A percentile compares a stretch with the other conserved stretches of the same genome.
These are phyloP conservation scores for Parotocinclus haroldoi DNA, from an alignment of 2,797 vertebrate species.

Conservation along the genomic window DNA sequence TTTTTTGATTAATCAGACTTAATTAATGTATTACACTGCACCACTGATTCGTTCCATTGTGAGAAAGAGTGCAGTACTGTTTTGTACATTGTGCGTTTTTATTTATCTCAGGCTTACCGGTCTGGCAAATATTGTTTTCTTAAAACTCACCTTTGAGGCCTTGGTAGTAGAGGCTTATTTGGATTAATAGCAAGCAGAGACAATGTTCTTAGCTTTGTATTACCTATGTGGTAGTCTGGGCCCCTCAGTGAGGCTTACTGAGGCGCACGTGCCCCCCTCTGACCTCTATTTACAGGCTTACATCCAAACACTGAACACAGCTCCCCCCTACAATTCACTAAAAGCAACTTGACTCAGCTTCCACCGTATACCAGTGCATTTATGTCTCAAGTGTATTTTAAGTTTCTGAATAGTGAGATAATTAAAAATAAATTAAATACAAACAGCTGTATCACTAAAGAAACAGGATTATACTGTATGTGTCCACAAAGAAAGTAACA, in stretches of 20 bases:
- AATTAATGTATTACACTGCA: too few relatives aligned
- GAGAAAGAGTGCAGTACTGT: too few relatives aligned
- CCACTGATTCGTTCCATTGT: too few relatives aligned
- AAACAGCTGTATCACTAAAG: too few relatives aligned
- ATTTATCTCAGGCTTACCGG: neutral
- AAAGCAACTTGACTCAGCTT: neutral
- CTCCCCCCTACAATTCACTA: slow-evolving; percentile 8
- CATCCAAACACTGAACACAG: slow-evolving; percentile 29
- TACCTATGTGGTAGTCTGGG: slow-evolving; percentile 26
- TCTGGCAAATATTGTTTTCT: slow-evolving; percentile 38
- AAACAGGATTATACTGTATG: too few relatives aligned
- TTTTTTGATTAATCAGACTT: too few relatives aligned
- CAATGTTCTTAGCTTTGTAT: slow-evolving; percentile 18
- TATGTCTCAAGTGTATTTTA: neutral
- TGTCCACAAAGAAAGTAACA: too few relatives aligned
- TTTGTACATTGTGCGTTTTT: too few relatives aligned
- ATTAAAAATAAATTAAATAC: too few relatives aligned
- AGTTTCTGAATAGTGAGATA: neutral
- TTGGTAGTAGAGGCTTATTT: slow-evolving; percentile 39
- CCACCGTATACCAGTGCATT: neutral
- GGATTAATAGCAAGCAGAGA: slow-evolving; percentile 56
- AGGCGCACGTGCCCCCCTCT: slow-evolving; percentile 23
- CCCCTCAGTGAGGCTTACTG: slow-evolving; percentile 37
- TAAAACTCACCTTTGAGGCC: slow-evolving; percentile 53
- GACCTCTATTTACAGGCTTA: slow-evolving; percentile 22